Conservation (phyloP, 2,797 vertebrate genomes). For the Anguilla pacifica region DNA sequence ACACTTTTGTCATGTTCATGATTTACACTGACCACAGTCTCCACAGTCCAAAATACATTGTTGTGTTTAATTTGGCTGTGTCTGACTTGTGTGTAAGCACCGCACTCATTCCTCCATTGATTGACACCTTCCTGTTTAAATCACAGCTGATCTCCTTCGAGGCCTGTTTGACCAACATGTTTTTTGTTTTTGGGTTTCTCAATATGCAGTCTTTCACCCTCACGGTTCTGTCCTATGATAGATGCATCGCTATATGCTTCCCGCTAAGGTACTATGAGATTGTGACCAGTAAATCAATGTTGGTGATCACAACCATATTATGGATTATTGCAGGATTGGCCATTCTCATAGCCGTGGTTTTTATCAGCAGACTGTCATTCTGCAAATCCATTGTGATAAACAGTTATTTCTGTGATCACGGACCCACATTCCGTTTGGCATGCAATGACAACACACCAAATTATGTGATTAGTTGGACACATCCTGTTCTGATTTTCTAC, state of each 20-base stretch:
- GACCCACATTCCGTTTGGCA: slow-evolving; percentile 48
- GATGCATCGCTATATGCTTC: slow-evolving; percentile 61
- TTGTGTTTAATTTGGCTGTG: background rate
- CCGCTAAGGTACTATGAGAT: slow-evolving; percentile 41
- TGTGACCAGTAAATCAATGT: background rate
- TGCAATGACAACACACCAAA: slow-evolving; percentile 55
- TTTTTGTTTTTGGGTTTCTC: slow-evolving; percentile 47
- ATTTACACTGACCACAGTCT: too few relatives aligned
- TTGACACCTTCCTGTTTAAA: slow-evolving; percentile 20
- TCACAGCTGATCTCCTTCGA: background rate
- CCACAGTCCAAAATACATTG: too few relatives aligned
- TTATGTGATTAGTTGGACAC: slow-evolving; percentile 3
- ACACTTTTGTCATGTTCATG: too few relatives aligned
- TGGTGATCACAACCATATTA: background rate
- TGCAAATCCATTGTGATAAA: too few relatives aligned
- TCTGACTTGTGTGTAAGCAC: slow-evolving; percentile 49
- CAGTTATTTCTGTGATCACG: slow-evolving; percentile 63
- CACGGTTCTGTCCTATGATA: slow-evolving; percentile 56
- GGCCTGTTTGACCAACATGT: slow-evolving; percentile 32
- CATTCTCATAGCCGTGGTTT: too few relatives aligned
- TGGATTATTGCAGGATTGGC: slow-evolving; percentile 15
- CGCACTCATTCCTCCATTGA: slow-evolving; percentile 53
- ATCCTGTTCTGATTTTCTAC: slow-evolving; percentile 30
- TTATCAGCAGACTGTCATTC: too few relatives aligned
- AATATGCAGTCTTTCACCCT: slow-evolving; percentile 58